Evolutionary conservation across 2,797 vertebrate genomes (phyloP).

Genomic region (Rhinogobio ventralis): DNA sequence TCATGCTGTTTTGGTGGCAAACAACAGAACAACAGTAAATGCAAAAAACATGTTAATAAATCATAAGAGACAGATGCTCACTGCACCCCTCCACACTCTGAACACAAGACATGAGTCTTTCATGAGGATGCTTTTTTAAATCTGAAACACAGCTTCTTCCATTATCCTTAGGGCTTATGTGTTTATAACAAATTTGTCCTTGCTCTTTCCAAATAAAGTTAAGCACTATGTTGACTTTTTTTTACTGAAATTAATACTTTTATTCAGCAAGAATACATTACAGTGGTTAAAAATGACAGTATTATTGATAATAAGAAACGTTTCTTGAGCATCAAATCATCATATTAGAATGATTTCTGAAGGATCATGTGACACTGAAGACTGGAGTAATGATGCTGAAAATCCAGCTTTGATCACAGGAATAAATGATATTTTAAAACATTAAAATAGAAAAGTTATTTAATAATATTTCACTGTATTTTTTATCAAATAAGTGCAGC

Average conservation of each 20-base stretch:
- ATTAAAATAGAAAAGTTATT: background rate
- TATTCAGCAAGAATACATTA: background rate
- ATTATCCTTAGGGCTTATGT: background rate
- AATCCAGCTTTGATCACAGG: background rate
- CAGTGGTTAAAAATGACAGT: background rate
- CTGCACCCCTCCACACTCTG: background rate
- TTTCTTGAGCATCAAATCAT: too few relatives aligned
- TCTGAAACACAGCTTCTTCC: background rate
- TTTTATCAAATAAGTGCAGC: background rate
- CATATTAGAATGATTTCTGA: background rate
- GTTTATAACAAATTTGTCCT: background rate
- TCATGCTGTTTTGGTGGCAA: conserved; percentile 29
- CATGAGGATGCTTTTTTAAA: background rate
- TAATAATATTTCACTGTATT: background rate
- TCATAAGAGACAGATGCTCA: conserved; percentile 27
- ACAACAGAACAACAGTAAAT: conserved; percentile 32
- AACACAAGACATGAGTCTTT: conserved; percentile 23
- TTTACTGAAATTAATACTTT: background rate
- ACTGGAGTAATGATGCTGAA: too few relatives aligned
- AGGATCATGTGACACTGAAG: background rate
- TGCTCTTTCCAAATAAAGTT: background rate
- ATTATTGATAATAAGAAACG: too few relatives aligned
- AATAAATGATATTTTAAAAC: background rate
- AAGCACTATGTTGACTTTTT: background rate
- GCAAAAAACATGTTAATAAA: conserved; percentile 42